These are phyloP conservation scores for Trichomycterus rosablanca DNA, from an alignment of 2,113 vertebrate species.

Conservation along the genomic window DNA sequence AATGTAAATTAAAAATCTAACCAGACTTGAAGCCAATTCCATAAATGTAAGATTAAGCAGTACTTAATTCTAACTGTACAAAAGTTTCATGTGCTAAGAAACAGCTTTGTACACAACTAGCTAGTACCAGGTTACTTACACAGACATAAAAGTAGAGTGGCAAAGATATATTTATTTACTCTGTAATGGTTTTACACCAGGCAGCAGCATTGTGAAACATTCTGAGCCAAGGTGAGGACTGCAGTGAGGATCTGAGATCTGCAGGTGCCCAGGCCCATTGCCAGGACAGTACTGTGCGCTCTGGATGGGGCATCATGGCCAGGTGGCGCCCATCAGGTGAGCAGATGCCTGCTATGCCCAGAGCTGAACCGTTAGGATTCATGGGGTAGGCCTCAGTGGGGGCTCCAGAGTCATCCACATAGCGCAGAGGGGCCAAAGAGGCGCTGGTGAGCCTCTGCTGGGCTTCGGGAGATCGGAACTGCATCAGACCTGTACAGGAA, in stretches of 20 bases:
- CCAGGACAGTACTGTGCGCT: slow-evolving; percentile 81
- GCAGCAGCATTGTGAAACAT: slow-evolving; percentile 80
- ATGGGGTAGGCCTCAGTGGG: slow-evolving; percentile 80
- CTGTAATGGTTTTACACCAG: slow-evolving; percentile 65
- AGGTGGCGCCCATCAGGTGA: slow-evolving; percentile 82
- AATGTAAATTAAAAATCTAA: too few relatives aligned
- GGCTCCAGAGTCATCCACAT: slow-evolving; percentile 74
- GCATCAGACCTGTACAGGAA: slow-evolving; percentile 72
- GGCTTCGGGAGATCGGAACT: slow-evolving; percentile 67
- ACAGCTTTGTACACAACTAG: too few relatives aligned
- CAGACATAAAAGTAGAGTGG: not conserved
- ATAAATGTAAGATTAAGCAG: too few relatives aligned
- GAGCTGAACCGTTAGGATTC: slow-evolving; percentile 83
- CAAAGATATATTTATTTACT: not conserved
- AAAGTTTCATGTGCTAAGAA: too few relatives aligned
- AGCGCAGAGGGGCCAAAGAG: slow-evolving; percentile 73
- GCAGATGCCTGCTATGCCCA: slow-evolving; percentile 76
- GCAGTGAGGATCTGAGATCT: slow-evolving; percentile 57
- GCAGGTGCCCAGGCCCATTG: slow-evolving; percentile 84
- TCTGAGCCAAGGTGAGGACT: slow-evolving; percentile 75
- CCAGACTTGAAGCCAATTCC: too few relatives aligned
- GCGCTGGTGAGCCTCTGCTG: slow-evolving; percentile 55
- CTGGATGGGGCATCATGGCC: slow-evolving; percentile 88
- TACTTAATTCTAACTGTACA: too few relatives aligned
- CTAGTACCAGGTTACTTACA: not conserved